A percentile compares a stretch with the other conserved stretches of the same genome.
Conservation (phyloP, 2,113 vertebrate genomes). For the Scophthalmus maximus region DNA sequence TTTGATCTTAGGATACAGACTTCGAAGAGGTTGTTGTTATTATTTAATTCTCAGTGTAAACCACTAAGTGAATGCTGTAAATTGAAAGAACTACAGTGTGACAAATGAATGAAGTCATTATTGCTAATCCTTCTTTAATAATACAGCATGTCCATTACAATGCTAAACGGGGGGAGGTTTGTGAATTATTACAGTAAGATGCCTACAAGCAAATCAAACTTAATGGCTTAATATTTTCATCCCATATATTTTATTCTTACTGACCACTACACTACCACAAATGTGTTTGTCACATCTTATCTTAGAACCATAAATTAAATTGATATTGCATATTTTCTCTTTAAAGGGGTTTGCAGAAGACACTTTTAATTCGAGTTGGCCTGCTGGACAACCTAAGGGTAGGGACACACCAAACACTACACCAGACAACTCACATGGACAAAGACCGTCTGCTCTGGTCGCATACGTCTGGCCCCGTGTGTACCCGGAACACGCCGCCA, state of each 20-base stretch:
- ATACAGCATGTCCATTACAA: not conserved
- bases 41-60: not conserved
- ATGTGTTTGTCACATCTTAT: not conserved
- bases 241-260: not conserved
- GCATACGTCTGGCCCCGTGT: too few species aligned
- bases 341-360: not conserved
- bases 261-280: not conserved
- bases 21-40: not conserved
- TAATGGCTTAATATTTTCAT: not conserved
- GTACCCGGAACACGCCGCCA: too few species aligned
- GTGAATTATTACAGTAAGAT: slow-evolving; percentile 9
- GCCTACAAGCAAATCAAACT: not conserved
- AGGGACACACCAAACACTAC: too few species aligned
- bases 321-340: not conserved
- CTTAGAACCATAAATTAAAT: not conserved
- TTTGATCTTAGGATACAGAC: too few species aligned
- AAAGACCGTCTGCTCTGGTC: too few species aligned
- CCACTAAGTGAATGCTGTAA: not conserved
- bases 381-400: not conserved
- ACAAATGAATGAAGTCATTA: not conserved
- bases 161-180: too few species aligned
- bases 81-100: not conserved
- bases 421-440: too few species aligned
- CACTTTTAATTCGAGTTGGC: slow-evolving; percentile 54
- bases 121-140: not conserved